phyloP scores from a whole-genome alignment of 2,797 vertebrate genomes.

The Lerista edwardsae region DNA sequence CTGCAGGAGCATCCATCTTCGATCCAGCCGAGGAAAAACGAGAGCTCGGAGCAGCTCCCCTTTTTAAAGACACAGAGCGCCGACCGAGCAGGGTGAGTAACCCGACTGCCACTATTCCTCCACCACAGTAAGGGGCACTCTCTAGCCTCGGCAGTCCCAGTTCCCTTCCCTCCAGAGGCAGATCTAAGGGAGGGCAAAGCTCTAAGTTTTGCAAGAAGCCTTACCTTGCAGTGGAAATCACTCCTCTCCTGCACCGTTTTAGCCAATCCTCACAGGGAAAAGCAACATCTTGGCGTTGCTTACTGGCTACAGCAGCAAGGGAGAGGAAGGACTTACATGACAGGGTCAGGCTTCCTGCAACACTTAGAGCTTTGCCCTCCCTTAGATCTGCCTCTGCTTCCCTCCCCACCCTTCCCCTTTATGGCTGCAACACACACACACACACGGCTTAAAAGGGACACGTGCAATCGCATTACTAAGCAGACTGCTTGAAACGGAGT shows the following conservation, averaged over 20 bases:
- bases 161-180: too few species aligned
- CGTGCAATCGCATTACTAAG: constrained; percentile 32
- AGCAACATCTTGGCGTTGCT: too few species aligned
- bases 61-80: constrained; percentile 74
- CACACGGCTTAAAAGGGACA: constrained; percentile 16
- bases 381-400: too few species aligned
- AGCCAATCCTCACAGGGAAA: too few species aligned
- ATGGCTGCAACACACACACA: constrained; percentile 11
- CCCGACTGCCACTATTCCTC: neutral
- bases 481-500: constrained; percentile 12
- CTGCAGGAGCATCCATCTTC: constrained; percentile 71
- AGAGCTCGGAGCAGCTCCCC: constrained; percentile 56
- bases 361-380: too few species aligned
- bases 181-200: too few species aligned
- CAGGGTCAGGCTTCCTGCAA: too few species aligned
- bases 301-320: too few species aligned
- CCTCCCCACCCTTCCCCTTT: neutral
- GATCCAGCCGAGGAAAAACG: constrained; percentile 68
- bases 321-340: too few species aligned
- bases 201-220: too few species aligned
- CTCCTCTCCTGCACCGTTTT: too few species aligned
- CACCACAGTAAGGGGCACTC: fast-evolving
- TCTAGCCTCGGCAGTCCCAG: neutral
- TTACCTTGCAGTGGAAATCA: too few species aligned
- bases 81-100: constrained; percentile 48